phyloP scores from a whole-genome alignment of 2,113 vertebrate genomes.

The Scomber japonicus region DNA sequence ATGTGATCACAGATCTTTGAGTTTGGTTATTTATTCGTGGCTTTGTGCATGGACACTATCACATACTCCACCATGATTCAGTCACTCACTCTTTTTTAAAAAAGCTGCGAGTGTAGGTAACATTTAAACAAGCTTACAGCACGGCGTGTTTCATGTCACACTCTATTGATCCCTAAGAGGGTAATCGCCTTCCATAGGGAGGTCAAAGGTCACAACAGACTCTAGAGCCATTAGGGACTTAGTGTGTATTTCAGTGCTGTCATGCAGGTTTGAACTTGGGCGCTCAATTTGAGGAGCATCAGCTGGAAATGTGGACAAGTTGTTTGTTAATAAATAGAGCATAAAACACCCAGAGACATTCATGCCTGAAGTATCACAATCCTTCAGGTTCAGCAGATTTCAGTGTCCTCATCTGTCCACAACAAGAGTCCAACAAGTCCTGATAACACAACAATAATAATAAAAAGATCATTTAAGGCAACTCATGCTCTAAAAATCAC shows the following conservation, averaged over 20 bases:
- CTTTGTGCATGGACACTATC: too few relatives aligned
- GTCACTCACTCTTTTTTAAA: too few relatives aligned
- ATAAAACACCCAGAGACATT: not conserved
- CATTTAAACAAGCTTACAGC: too few relatives aligned
- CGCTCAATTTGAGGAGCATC: not conserved
- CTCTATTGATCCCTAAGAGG: not conserved
- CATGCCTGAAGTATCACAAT: not conserved
- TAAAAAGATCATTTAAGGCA: too few relatives aligned
- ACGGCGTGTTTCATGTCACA: too few relatives aligned
- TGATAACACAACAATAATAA: too few relatives aligned
- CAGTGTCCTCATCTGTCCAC: too few relatives aligned
- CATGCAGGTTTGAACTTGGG: not conserved
- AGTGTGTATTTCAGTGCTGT: not conserved
- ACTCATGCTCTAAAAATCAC: too few relatives aligned
- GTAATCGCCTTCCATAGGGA: not conserved
- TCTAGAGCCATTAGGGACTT: not conserved
- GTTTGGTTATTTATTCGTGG: too few relatives aligned
- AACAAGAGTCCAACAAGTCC: not conserved
- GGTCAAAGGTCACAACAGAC: conserved; percentile 13
- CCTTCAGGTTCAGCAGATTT: not conserved
- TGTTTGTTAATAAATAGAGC: conserved; percentile 1
- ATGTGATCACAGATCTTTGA: too few relatives aligned
- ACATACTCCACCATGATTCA: too few relatives aligned
- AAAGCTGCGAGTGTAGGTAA: too few relatives aligned
- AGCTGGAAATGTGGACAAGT: not conserved